Evolutionary conservation across 2,797 vertebrate genomes (phyloP).

Genomic region (Sebastes matsubarae): DNA sequence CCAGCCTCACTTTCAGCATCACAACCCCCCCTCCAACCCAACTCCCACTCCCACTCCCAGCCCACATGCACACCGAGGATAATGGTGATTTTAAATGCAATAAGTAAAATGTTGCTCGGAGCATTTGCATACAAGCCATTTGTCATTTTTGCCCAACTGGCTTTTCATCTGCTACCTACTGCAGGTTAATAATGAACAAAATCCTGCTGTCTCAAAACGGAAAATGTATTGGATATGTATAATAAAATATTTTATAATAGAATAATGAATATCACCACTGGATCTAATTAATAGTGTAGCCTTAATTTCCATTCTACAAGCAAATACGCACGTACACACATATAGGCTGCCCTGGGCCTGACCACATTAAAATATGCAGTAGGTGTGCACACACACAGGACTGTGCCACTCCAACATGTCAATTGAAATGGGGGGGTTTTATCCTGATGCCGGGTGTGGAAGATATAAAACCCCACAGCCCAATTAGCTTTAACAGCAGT

Average conservation of each 20-base stretch:
- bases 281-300: neutral
- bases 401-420: conserved; percentile 51
- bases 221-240: neutral
- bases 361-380: conserved; percentile 35
- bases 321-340: neutral
- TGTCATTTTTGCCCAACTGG: conserved; percentile 63
- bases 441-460: conserved; percentile 77
- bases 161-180: conserved; percentile 30
- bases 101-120: conserved; percentile 76
- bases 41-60: conserved; percentile 69
- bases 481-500: conserved; percentile 92
- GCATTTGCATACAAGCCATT: conserved; percentile 79
- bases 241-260: neutral
- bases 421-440: conserved; percentile 62
- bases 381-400: conserved; percentile 30
- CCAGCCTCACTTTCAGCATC: conserved; percentile 78
- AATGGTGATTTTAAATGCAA: conserved; percentile 84
- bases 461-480: conserved; percentile 87
- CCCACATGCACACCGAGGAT: conserved; percentile 74
- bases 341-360: conserved; percentile 5
- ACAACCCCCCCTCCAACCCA: conserved; percentile 49
- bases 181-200: conserved; percentile 13
- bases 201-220: neutral
- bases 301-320: neutral
- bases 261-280: neutral